Evolutionary conservation across 2,113 vertebrate species (phyloP), one percentile per base, ranked within the genome.

Genomic region (Xyliphius kryptos): DNA sequence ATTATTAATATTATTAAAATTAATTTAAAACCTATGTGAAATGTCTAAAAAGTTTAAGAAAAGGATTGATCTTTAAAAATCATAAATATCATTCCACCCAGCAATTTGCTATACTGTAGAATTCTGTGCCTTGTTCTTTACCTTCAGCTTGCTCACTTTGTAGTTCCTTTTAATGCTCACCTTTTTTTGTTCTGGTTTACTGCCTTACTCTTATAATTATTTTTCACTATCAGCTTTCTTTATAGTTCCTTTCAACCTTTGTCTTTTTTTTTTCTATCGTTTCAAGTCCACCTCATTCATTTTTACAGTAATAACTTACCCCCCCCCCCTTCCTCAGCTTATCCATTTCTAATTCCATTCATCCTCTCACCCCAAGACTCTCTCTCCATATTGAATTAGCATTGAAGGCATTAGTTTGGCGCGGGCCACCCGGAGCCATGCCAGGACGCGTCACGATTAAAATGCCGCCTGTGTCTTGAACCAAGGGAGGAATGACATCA

Each of bases 371-470:
- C 62, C 15, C n/a, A 22, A 15, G 40, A 10, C 2, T 49, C 41
- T 69, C 67, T 56, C 68, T 40, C 49, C 68, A 58, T 6, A 76
- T 78, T 80, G 73, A 75, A 74, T 82, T 71, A 57, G 68, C 59
- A 73, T 72, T 72, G 74, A 63, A 72, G 74, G 71, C 71, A 76
- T 70, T 76, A 71, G 79, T 64, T 69, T 79, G 77, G 79, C 74
- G 19, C 61, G 70, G 75, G 72, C 70, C 19, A 32, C 1, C 63
- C 69, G 63, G 60, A 60, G 56, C 60, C 32, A 67, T 77, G 71
- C 78, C 82, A 76, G 81, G 71, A 48, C 60, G 22, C 49, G 72
- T 78, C 74, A 73, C 75, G 82, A 81, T 82, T 81, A 77, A 85
- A 81, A 83, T 83, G 78, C 76, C 66, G 66, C 66, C 61, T 50